Evolutionary conservation across 1,140 invertebrate species (phyloP), one percentile per base, ranked within the genome.

Genomic region (Brevipalpus yothersi): DNA sequence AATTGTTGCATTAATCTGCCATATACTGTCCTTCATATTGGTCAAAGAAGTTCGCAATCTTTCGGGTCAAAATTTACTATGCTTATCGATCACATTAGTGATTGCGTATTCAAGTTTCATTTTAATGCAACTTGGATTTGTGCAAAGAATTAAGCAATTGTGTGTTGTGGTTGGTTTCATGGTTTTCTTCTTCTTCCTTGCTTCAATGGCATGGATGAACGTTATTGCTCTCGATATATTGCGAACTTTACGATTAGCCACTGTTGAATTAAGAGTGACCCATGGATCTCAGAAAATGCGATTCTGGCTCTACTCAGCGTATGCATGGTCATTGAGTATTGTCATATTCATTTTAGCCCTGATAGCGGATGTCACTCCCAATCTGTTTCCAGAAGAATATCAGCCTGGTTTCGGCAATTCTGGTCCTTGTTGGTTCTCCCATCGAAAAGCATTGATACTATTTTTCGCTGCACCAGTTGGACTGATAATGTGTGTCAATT

Each of bases 191-290:
- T 65, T 71, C 40, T 77, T 78, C 64, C 68, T 79, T 40, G 70
- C 73, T 0, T 72, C 77, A 0, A 79, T 79, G 64, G 75, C 74
- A 60, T 79, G 78, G 78, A 78, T 77, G 74, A 74, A 75, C 49
- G 72, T 76, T 2, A 74, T 80, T 68, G 72, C 77, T 0, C 79
- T 73, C 65, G 78, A 79, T 64, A 72, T 79, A 1, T 79, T 72
- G 69, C 66, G 72, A 31, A 77, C 78, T 19, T 67, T 78, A 11
- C 64, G 69, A 53, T 59, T 75, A 60, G 75, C 76, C 7, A 76
- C 76, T 0, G 68, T 68, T 17, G 71, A 77, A 62, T 65, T 78
- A 4, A 59, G 75, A 43, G 70, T 76, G 7, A 19, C 71, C 67
- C 40, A 60, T 67, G 39, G 73, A 68, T 41, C 66, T 31, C 70